Evolutionary conservation across 2,888 invertebrate genomes (phyloP), one percentile per base, ranked within the genome.

Genomic region (Euclidia mi): DNA sequence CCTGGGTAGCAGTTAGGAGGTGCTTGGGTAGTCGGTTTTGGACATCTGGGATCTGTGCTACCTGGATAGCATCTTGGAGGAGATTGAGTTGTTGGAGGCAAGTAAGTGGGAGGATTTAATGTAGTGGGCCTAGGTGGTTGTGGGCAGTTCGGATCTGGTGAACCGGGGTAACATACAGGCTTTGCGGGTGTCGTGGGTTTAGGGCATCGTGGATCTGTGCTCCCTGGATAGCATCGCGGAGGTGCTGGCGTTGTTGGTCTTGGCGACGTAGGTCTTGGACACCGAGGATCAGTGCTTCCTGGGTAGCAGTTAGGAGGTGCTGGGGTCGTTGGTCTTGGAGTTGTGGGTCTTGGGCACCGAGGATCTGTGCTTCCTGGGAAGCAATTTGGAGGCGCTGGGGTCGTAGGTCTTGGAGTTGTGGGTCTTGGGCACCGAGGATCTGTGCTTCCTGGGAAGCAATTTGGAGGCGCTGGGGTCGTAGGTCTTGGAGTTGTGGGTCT

Each of bases 31-130:
- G 34, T 34, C 7, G 34, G 34, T 6, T 15, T 34, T 0, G 34
- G 90, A 43, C 90, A 90, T 2, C 80, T 66, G 0, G 86, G 82
- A 69, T 92, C 81, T 2, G 75, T 69, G 0, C 83, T 81, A 0
- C 88, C 90, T 0, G 87, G 82, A 56, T 47, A 82, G 25, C 76
- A 80, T 7, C 42, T 38, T 2, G 79, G 79, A 42, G 76, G 59
- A 0, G 38, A 51, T 0, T 59, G 65, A 72, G 88, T 65, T 66
- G 72, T 3, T 78, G 82, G 56, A 1, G 78, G 34, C 66, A 71
- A 35, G 58, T 45, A 58, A 3, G 58, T 50, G 35, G 71, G 67
- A 15, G 73, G 64, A 25, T 70, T 60, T 6, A 67, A 47, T 2
- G 67, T 68, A 12, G 52, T 79, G 20, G 78, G 70, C 34, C 76